A percentile compares a stretch with the other conserved stretches of the same genome.
phyloP scores from a whole-genome alignment of 1,140 invertebrate species.

The Eueides isabella region DNA sequence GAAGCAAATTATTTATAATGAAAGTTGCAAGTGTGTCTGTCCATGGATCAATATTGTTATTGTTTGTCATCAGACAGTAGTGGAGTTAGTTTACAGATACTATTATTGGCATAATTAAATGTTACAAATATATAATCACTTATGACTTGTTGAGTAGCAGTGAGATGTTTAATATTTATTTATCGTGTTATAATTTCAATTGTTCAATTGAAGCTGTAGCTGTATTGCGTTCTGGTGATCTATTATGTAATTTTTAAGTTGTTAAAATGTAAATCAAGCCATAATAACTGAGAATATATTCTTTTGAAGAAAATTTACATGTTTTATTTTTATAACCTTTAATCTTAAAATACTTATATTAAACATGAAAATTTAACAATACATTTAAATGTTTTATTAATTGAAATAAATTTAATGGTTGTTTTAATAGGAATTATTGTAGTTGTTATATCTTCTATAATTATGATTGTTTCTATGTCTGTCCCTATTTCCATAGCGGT shows the following conservation, averaged over 20 bases:
- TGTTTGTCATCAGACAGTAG: conserved; percentile 60
- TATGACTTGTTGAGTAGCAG: conserved; percentile 79
- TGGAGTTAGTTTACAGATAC: conserved; percentile 60
- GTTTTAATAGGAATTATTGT: conserved; percentile 35
- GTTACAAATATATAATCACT: conserved; percentile 75
- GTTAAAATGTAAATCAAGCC: conserved; percentile 81
- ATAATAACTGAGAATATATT: conserved; percentile 82
- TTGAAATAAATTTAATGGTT: conserved; percentile 23
- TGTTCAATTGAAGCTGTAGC: conserved; percentile 67
- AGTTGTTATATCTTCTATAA: conserved; percentile 51
- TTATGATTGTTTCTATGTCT: conserved; percentile 41
- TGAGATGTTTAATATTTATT: conserved; percentile 78
- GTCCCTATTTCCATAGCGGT: conserved; percentile 45
- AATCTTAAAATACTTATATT: conserved; percentile 16
- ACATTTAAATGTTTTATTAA: conserved; percentile 15
- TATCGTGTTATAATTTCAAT: conserved; percentile 70
- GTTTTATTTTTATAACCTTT: conserved; percentile 53
- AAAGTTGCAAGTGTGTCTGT: conserved; percentile 20
- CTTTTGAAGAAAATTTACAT: conserved; percentile 70
- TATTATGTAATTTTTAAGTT: conserved; percentile 80
- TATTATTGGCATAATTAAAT: conserved; percentile 77
- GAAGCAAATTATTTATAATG: conserved; percentile 17
- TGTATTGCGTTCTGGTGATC: conserved; percentile 77
- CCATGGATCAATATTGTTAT: conserved; percentile 58
- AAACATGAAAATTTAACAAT: neutral